phyloP scores from a whole-genome alignment of 2,797 vertebrate genomes.

The Notolepis coatsorum region DNA sequence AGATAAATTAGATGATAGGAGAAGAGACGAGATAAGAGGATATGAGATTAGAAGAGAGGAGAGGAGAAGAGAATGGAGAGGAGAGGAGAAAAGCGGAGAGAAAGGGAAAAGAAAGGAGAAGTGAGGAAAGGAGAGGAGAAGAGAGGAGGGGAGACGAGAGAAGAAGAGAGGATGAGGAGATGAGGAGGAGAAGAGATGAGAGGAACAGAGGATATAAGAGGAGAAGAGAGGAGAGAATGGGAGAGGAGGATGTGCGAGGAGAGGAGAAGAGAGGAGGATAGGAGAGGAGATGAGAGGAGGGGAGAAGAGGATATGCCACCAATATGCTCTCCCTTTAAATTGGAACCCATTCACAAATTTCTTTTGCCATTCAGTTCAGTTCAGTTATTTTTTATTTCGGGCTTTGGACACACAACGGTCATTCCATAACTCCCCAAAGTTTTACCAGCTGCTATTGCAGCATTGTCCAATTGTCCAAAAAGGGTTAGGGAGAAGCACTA shows the following conservation, averaged over 20 bases:
- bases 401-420: too few relatives aligned
- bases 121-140: too few relatives aligned
- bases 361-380: background rate
- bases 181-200: constrained; percentile 1
- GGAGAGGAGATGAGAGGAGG: background rate
- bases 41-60: background rate
- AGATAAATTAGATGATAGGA: background rate
- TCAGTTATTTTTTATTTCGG: too few relatives aligned
- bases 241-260: background rate
- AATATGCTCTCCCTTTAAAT: too few relatives aligned
- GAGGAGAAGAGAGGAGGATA: background rate
- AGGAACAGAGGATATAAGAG: too few relatives aligned
- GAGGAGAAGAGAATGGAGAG: background rate
- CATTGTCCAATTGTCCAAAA: too few relatives aligned
- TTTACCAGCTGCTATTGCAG: too few relatives aligned
- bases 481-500: too few relatives aligned
- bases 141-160: background rate
- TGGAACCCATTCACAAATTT: background rate
- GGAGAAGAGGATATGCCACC: background rate
- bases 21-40: background rate
- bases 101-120: too few relatives aligned
- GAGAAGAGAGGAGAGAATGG: background rate
- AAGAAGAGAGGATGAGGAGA: background rate
- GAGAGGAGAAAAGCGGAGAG: background rate
- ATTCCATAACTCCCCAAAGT: background rate